Percentiles rank a stretch among this genome's conserved stretches.
Conservation (phyloP, 2,113 vertebrate genomes). For the Poeciliopsis occidentalis region DNA sequence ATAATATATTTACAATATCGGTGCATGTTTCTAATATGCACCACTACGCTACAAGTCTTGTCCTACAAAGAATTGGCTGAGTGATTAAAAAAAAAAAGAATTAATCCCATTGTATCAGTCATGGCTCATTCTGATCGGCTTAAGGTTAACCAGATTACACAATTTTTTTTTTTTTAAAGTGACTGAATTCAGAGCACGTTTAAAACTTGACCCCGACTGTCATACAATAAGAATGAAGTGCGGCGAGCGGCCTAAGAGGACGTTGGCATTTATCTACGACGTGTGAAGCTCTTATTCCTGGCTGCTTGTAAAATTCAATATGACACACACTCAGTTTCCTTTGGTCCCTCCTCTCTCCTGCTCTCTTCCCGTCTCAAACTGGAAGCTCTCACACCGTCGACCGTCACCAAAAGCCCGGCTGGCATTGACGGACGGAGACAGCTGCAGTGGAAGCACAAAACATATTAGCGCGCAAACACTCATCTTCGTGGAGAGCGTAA, state of each 20-base stretch:
- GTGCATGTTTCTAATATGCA: background rate
- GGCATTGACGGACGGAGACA: conserved; percentile 56
- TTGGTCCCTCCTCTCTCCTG: background rate
- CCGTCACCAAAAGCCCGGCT: conserved; percentile 42
- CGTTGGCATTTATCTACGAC: conserved; percentile 56
- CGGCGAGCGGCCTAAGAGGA: conserved; percentile 23
- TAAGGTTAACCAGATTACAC: background rate
- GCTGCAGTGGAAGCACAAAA: conserved; percentile 61
- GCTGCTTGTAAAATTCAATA: conserved; percentile 18
- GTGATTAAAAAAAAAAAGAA: background rate
- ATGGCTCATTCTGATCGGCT: background rate
- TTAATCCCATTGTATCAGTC: background rate
- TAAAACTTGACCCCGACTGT: conserved; percentile 44
- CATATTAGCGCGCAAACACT: conserved; percentile 10
- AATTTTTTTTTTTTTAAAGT: background rate
- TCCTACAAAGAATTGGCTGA: background rate
- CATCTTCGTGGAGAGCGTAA: conserved; percentile 41
- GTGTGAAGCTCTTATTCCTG: conserved; percentile 52
- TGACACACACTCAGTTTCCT: conserved; percentile 46
- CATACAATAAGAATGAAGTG: conserved; percentile 29
- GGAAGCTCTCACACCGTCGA: background rate
- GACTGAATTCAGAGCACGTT: conserved; percentile 47
- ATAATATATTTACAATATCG: background rate
- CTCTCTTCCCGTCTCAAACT: conserved; percentile 37
- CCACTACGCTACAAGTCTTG: background rate